Conservation (phyloP, 2,888 invertebrate species). For the Papilio protenor region DNA sequence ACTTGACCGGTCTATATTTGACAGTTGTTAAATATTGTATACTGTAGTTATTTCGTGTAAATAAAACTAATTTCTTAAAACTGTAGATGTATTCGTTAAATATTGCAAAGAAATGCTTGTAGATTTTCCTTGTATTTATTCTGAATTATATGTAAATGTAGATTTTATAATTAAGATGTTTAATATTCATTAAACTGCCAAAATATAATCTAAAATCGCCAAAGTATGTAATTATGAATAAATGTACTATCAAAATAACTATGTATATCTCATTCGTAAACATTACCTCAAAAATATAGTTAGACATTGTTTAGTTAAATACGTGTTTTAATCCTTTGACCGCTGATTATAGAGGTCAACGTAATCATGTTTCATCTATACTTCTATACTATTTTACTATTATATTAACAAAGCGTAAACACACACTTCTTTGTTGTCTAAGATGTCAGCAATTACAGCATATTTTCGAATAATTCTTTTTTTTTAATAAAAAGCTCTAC, state of each 20-base stretch:
- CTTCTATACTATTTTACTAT: too few species aligned
- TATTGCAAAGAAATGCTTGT: slow-evolving; percentile 28
- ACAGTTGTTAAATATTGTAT: background rate
- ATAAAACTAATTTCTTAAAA: background rate
- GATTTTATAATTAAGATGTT: slow-evolving; percentile 42
- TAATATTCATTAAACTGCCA: slow-evolving; percentile 49
- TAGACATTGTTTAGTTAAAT: too few species aligned
- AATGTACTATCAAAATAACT: slow-evolving; percentile 48
- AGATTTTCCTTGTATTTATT: slow-evolving; percentile 25
- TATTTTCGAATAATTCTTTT: too few species aligned
- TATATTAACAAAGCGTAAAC: too few species aligned
- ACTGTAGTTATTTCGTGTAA: slow-evolving; percentile 2
- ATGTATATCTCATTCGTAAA: background rate
- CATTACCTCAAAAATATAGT: too few species aligned
- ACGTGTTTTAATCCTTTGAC: too few species aligned
- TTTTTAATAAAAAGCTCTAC: too few species aligned
- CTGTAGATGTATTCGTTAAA: slow-evolving; percentile 10
- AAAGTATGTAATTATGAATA: slow-evolving; percentile 49
- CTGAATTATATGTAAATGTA: slow-evolving; percentile 36
- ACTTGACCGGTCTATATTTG: background rate
- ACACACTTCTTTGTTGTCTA: too few species aligned
- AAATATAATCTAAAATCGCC: slow-evolving; percentile 51
- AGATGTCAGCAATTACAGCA: too few species aligned
- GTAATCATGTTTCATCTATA: too few species aligned
- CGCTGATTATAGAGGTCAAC: too few species aligned